phyloP scores from a whole-genome alignment of 2,888 invertebrate genomes.

The Tinea trinotella region DNA sequence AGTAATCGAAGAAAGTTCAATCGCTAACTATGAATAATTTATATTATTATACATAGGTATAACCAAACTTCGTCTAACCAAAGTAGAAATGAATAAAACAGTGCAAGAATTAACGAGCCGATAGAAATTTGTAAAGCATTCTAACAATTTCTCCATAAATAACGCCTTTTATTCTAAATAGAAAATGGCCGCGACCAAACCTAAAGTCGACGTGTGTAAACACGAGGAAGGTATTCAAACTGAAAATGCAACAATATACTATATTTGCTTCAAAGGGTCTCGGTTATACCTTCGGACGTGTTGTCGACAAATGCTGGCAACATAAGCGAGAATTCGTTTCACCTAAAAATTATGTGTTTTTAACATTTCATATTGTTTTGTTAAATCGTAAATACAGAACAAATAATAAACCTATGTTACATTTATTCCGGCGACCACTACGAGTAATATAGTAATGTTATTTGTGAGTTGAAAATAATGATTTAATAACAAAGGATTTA shows the following conservation, averaged over 20 bases:
- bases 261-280: slow-evolving; percentile 54
- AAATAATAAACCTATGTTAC: slow-evolving; percentile 32
- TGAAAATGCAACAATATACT: slow-evolving; percentile 60
- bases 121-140: slow-evolving; percentile 8
- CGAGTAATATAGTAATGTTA: too few species aligned
- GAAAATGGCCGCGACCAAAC: slow-evolving; percentile 36
- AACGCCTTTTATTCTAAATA: slow-evolving; percentile 15
- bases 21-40: too few species aligned
- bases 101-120: neutral
- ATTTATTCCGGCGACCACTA: too few species aligned
- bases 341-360: slow-evolving; percentile 68
- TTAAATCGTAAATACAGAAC: slow-evolving; percentile 70
- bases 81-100: slow-evolving; percentile 1
- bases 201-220: slow-evolving; percentile 34
- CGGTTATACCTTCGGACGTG: slow-evolving; percentile 57
- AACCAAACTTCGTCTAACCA: too few species aligned
- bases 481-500: too few species aligned
- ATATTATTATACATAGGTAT: too few species aligned
- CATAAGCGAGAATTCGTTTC: slow-evolving; percentile 68
- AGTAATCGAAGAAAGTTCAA: too few species aligned
- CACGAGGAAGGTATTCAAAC: slow-evolving; percentile 46
- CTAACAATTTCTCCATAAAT: slow-evolving; percentile 7
- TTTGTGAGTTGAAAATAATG: too few species aligned
- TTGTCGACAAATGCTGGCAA: slow-evolving; percentile 63
- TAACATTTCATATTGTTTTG: slow-evolving; percentile 72